Conservation (phyloP, 2,888 invertebrate genomes). For the Hoplodrina blanda region DNA sequence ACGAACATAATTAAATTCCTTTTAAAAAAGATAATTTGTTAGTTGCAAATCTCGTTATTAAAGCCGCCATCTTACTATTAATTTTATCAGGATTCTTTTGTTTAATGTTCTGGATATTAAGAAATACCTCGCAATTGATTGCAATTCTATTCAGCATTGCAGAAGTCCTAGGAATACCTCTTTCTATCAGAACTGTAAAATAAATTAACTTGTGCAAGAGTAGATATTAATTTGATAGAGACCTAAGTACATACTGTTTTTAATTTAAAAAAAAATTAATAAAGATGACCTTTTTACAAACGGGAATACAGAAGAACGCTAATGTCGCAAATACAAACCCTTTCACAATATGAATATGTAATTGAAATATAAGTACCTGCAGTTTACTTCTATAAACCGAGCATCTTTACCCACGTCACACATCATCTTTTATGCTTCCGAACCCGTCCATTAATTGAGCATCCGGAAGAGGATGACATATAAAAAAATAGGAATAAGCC, state of each 20-base stretch:
- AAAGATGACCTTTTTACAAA: not conserved
- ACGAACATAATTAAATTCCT: too few species aligned
- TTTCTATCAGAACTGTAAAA: not conserved
- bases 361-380: not conserved
- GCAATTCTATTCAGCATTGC: not conserved
- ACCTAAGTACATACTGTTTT: too few species aligned
- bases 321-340: too few species aligned
- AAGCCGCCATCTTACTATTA: too few species aligned
- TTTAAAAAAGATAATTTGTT: too few species aligned
- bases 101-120: not conserved
- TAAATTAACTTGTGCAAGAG: not conserved
- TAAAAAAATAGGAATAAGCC: constrained; percentile 47
- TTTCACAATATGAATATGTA: not conserved
- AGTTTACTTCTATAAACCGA: not conserved
- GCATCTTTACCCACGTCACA: not conserved
- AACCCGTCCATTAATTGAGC: constrained; percentile 28
- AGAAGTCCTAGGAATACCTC: too few species aligned
- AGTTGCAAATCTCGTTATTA: too few species aligned
- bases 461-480: constrained; percentile 59
- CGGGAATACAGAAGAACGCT: too few species aligned
- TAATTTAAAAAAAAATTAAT: too few species aligned
- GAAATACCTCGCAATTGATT: not conserved
- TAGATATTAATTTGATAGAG: too few species aligned
- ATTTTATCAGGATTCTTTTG: too few species aligned
- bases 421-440: constrained; percentile 10